phyloP scores from a whole-genome alignment of 2,113 vertebrate genomes.

The Condylura cristata region DNA sequence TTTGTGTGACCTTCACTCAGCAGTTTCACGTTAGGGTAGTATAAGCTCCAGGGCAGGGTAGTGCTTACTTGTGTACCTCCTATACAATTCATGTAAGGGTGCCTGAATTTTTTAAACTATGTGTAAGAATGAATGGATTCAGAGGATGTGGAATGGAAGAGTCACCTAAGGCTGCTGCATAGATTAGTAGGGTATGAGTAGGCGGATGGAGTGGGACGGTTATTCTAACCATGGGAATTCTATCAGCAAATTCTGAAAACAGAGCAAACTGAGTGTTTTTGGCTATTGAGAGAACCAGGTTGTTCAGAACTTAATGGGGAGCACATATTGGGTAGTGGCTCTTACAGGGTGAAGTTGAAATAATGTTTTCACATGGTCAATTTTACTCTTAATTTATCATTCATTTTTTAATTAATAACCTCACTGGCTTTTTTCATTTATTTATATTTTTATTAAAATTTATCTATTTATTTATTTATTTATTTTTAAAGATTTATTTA shows the following conservation, averaged over 20 bases:
- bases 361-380: slow-evolving; percentile 35
- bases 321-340: not conserved
- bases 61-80: not conserved
- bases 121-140: slow-evolving; percentile 22
- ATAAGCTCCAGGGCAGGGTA: not conserved
- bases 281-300: slow-evolving; percentile 14
- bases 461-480: too few relatives aligned
- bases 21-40: not conserved
- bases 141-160: not conserved
- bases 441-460: too few relatives aligned
- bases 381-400: slow-evolving; percentile 49
- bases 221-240: slow-evolving; percentile 32
- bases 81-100: not conserved
- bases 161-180: slow-evolving; percentile 37
- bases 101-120: not conserved
- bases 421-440: too few relatives aligned
- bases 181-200: slow-evolving; percentile 16
- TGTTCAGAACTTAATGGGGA: slow-evolving; percentile 37
- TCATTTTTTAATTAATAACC: not conserved
- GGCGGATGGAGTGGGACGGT: slow-evolving; percentile 27
- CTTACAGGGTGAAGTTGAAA: slow-evolving; percentile 45
- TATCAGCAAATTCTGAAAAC: slow-evolving; percentile 43
- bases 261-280: slow-evolving; percentile 14
- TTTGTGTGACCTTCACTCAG: not conserved
- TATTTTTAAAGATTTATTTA: too few relatives aligned